Percentiles rank a stretch among this genome's conserved stretches.
Conservation (phyloP, 2,797 vertebrate genomes). For the Mallotus villosus region DNA sequence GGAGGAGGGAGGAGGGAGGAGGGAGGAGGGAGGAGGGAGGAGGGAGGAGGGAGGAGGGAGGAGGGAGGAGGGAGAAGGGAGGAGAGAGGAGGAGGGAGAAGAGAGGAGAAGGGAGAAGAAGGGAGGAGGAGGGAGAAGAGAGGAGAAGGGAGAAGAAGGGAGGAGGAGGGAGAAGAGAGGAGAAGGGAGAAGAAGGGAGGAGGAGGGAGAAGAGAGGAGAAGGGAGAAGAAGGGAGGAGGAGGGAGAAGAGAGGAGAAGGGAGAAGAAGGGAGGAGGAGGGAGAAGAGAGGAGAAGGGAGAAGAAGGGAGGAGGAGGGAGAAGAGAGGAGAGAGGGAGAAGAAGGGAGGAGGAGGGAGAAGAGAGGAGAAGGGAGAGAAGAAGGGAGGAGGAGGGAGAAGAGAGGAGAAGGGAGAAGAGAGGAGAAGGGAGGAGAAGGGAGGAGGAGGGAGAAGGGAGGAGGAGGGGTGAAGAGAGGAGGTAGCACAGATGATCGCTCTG, state of each 20-base stretch:
- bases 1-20: no score
- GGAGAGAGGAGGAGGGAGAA: constrained; percentile 17
- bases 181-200: constrained; percentile 6
- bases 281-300: constrained; percentile 5
- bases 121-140: no score
- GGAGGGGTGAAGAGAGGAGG: no score
- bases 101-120: constrained; percentile 1
- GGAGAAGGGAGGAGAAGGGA: constrained; percentile 16
- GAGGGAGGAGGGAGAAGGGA: constrained; percentile 7
- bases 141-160: constrained; percentile 10
- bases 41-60: background rate
- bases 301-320: constrained; percentile 1
- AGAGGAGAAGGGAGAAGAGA: background rate
- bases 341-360: no score
- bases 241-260: background rate
- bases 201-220: background rate
- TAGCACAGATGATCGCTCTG: constrained; percentile 24
- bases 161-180: background rate
- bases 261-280: no score
- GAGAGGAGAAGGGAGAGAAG: no score
- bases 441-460: constrained; percentile 1
- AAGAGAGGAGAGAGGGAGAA: background rate
- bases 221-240: no score
- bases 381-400: background rate
- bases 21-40: no score